Evolutionary conservation across 1,140 invertebrate species (phyloP).

Genomic region (Lethocerus indicus): DNA sequence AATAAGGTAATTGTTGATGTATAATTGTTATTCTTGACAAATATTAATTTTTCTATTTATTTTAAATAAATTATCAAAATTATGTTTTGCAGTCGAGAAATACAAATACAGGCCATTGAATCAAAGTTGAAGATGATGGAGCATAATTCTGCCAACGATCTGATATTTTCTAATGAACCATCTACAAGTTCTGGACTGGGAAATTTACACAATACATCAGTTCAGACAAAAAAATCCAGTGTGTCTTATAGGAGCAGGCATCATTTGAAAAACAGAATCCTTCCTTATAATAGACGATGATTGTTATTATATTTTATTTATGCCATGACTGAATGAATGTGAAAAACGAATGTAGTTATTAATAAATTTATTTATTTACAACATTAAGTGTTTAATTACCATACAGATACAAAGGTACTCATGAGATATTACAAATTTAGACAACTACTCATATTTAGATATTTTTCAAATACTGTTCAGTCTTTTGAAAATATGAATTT

Average conservation of each 20-base stretch:
- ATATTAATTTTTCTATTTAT: too few relatives aligned
- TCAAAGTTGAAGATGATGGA: constrained; percentile 69
- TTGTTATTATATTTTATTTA: too few relatives aligned
- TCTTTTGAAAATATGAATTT: constrained; percentile 42
- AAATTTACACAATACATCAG: not conserved
- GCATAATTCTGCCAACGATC: constrained; percentile 24
- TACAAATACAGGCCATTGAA: constrained; percentile 72
- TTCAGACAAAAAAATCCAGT: not conserved
- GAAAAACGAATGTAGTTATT: not conserved
- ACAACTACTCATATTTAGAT: too few relatives aligned
- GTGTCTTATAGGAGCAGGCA: not conserved
- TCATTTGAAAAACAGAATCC: not conserved
- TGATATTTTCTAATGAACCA: constrained; percentile 30
- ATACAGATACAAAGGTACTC: constrained; percentile 17
- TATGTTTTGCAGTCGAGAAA: constrained; percentile 38
- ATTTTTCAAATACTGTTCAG: too few relatives aligned
- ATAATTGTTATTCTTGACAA: too few relatives aligned
- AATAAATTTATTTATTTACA: not conserved
- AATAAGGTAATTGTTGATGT: too few relatives aligned
- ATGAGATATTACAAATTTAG: too few relatives aligned
- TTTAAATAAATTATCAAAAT: too few relatives aligned
- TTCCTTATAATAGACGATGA: too few relatives aligned
- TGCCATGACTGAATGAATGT: too few relatives aligned
- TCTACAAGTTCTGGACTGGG: not conserved
- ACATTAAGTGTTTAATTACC: not conserved